Conservation (phyloP, 1,140 invertebrate genomes). For the Zaprionus lachaisei region DNA sequence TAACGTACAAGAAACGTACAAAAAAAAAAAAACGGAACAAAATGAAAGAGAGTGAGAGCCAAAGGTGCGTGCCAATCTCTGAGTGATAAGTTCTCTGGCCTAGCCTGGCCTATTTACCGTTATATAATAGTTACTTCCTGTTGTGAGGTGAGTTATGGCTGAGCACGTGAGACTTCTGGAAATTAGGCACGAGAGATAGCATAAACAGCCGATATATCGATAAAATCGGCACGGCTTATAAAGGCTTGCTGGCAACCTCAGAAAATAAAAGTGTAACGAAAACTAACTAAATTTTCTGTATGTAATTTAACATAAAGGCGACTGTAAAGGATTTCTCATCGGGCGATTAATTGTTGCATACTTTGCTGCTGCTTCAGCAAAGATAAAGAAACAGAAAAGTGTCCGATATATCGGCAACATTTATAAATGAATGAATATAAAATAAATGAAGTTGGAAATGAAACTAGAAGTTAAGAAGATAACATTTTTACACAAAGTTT, state of each 20-base stretch:
- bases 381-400: too few relatives aligned
- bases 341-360: background rate
- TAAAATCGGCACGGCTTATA: too few relatives aligned
- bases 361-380: background rate
- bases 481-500: too few relatives aligned
- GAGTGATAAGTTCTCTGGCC: slow-evolving; percentile 35
- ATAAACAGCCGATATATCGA: background rate
- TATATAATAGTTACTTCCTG: slow-evolving; percentile 73
- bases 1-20: slow-evolving; percentile 20
- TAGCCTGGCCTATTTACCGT: slow-evolving; percentile 59
- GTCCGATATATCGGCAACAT: too few relatives aligned
- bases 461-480: too few relatives aligned
- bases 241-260: too few relatives aligned
- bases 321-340: too few relatives aligned
- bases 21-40: slow-evolving; percentile 4
- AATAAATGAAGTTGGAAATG: too few relatives aligned
- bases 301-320: too few relatives aligned
- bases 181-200: background rate
- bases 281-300: too few relatives aligned
- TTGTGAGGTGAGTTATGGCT: slow-evolving; percentile 46
- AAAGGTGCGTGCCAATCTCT: slow-evolving; percentile 65
- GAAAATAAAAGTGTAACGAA: too few relatives aligned
- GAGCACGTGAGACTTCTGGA: slow-evolving; percentile 46
- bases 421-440: too few relatives aligned
- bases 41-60: background rate